A percentile compares a stretch with the other conserved stretches of the same genome.
Evolutionary conservation across 2,888 invertebrate species (phyloP).

Genomic region (Phoenoteleia sp.): DNA sequence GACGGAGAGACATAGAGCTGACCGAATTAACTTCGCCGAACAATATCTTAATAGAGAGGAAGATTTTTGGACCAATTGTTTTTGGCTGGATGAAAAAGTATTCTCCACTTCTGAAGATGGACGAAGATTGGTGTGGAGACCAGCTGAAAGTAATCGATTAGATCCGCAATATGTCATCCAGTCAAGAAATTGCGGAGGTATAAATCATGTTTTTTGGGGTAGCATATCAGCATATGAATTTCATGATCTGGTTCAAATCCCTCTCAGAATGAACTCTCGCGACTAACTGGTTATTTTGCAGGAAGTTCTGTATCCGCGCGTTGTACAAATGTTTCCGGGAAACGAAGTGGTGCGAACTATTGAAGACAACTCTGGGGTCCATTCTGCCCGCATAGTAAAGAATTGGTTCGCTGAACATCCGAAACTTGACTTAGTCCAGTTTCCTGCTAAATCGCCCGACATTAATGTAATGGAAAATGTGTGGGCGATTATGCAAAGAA

Average conservation of each 20-base stretch:
- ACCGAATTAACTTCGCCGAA: neutral
- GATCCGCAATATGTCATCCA: neutral
- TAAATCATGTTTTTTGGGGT: neutral
- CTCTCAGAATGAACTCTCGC: neutral
- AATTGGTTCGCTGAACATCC: neutral
- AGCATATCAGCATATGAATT: neutral
- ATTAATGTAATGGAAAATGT: neutral
- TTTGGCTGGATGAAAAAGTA: neutral
- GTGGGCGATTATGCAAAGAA: neutral
- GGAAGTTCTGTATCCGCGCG: too few relatives aligned
- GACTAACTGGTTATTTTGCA: too few relatives aligned
- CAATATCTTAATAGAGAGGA: neutral
- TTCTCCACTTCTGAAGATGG: constrained; percentile 9
- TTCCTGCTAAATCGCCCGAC: constrained; percentile 2
- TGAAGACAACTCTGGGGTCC: neutral
- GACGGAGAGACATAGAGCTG: neutral
- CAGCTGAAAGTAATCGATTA: neutral
- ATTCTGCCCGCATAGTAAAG: neutral
- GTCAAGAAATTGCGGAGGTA: neutral
- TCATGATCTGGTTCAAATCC: neutral
- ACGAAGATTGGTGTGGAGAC: neutral
- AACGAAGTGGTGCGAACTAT: too few relatives aligned
- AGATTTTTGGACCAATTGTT: neutral
- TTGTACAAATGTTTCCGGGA: too few relatives aligned
- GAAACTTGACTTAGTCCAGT: neutral